Conservation (phyloP, 2,888 invertebrate genomes). For the Andrena flavipes region DNA sequence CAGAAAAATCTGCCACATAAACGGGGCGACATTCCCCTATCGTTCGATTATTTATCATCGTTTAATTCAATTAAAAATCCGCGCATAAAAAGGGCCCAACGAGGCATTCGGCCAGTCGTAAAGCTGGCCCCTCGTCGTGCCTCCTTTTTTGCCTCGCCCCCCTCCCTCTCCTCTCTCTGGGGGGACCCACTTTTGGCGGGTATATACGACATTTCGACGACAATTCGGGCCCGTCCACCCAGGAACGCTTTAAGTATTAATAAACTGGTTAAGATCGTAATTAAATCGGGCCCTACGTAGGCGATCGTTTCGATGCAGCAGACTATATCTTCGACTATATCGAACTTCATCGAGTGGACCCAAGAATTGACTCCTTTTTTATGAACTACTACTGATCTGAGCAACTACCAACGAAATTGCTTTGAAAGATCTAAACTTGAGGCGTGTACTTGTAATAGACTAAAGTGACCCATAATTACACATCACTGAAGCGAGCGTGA, state of each 20-base stretch:
- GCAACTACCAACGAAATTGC: not conserved
- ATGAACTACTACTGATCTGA: not conserved
- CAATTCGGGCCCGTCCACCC: not conserved
- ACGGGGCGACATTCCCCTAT: slow-evolving; percentile 48
- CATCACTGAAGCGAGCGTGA: too few species aligned
- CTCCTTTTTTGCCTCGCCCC: slow-evolving; percentile 41
- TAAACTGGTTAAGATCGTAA: slow-evolving; percentile 69
- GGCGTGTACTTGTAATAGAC: not conserved
- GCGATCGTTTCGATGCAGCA: slow-evolving; percentile 55
- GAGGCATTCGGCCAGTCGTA: slow-evolving; percentile 59
- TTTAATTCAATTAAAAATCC: slow-evolving; percentile 67
- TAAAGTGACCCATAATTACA: too few species aligned
- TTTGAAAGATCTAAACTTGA: not conserved
- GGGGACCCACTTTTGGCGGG: slow-evolving; percentile 40
- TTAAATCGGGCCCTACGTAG: slow-evolving; percentile 63
- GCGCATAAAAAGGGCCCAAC: slow-evolving; percentile 58
- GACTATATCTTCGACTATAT: not conserved
- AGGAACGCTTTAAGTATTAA: slow-evolving; percentile 60
- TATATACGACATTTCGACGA: slow-evolving; percentile 47
- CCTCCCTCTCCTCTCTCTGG: not conserved
- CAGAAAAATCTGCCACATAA: slow-evolving; percentile 53
- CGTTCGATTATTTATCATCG: slow-evolving; percentile 61
- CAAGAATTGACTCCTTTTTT: slow-evolving; percentile 7
- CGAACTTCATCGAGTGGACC: not conserved
- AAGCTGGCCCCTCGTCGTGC: slow-evolving; percentile 43